A percentile compares a stretch with the other conserved stretches of the same genome.
Evolutionary conservation across 2,113 vertebrate genomes (phyloP).

Genomic region (Eclectus roratus): DNA sequence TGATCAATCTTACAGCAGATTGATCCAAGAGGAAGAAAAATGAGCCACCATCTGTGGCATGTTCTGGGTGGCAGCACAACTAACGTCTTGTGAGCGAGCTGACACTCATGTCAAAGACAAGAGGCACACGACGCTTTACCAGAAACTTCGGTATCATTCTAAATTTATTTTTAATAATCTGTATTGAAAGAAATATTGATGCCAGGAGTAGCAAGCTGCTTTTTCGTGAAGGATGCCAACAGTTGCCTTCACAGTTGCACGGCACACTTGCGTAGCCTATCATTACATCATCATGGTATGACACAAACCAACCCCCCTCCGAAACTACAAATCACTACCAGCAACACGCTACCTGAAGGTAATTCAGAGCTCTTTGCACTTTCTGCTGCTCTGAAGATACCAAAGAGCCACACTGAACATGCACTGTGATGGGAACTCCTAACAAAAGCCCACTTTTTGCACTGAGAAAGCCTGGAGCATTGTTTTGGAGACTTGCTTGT

Average conservation of each 20-base stretch:
- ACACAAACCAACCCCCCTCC: neutral
- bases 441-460: accelerated
- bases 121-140: neutral
- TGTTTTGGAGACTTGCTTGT: accelerated
- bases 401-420: neutral
- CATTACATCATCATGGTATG: neutral
- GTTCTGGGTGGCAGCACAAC: conserved; percentile 6
- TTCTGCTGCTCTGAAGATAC: neutral
- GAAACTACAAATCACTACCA: neutral
- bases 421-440: neutral
- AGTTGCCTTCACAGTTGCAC: neutral
- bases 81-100: neutral
- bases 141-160: conserved; percentile 10
- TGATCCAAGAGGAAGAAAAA: conserved; percentile 10
- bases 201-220: neutral
- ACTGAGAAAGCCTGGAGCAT: neutral
- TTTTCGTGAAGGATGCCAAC: neutral
- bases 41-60: conserved; percentile 17
- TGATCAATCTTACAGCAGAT: conserved; percentile 44
- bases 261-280: neutral
- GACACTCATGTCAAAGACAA: neutral
- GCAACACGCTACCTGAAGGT: neutral
- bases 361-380: neutral
- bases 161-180: neutral
- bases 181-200: conserved; percentile 3